phyloP scores from a whole-genome alignment of 2,797 vertebrate species.

The Diceros bicornis region DNA sequence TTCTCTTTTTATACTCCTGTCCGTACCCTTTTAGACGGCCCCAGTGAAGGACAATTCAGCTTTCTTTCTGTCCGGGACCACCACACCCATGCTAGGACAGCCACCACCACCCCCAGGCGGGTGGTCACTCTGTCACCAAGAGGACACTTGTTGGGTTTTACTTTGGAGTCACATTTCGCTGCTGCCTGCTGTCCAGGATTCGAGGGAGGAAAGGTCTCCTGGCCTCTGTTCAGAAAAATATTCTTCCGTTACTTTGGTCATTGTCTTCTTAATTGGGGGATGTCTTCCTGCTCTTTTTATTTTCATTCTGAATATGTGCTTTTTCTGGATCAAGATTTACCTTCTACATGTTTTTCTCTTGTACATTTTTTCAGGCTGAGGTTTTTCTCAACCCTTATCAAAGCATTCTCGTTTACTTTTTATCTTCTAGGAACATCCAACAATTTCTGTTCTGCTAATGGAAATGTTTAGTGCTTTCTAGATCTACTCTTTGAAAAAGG shows the following conservation, averaged over 20 bases:
- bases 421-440: constrained; percentile 48
- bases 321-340: not conserved
- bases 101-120: not conserved
- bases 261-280: not conserved
- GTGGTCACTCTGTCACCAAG: not conserved
- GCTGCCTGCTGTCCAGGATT: not conserved
- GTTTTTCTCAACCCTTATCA: not conserved
- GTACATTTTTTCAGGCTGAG: not conserved
- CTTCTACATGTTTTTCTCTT: not conserved
- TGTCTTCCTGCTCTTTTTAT: not conserved
- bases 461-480: constrained; percentile 48
- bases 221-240: not conserved
- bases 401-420: not conserved
- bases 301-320: not conserved
- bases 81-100: too few species aligned
- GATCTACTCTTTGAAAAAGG: constrained; percentile 36
- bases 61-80: not conserved
- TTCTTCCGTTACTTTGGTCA: not conserved
- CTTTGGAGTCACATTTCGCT: not conserved
- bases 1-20: not conserved
- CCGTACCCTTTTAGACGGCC: not conserved
- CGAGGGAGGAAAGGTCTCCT: not conserved
- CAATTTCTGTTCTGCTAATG: constrained; percentile 62
- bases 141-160: not conserved
- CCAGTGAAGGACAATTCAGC: not conserved